phyloP scores from a whole-genome alignment of 2,888 invertebrate genomes.

The Protodeltote pygarga region DNA sequence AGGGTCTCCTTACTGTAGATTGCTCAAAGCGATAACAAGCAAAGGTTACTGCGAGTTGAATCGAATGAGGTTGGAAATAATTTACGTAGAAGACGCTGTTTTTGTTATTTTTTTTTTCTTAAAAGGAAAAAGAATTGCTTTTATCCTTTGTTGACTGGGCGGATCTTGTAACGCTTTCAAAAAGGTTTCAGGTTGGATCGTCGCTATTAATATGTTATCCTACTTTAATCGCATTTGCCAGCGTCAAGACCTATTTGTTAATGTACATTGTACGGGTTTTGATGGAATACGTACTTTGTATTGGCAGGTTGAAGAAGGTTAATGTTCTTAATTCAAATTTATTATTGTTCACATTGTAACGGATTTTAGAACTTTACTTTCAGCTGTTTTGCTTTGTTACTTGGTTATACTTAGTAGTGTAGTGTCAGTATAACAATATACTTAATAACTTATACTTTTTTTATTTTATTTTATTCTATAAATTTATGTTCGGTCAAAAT shows the following conservation, averaged over 20 bases:
- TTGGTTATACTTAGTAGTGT: too few relatives aligned
- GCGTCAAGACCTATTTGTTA: slow-evolving; percentile 6
- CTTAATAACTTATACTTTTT: too few relatives aligned
- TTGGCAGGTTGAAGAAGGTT: not conserved
- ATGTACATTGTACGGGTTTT: slow-evolving; percentile 6
- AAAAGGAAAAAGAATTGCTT: slow-evolving; percentile 37
- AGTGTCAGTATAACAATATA: too few relatives aligned
- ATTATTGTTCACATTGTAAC: not conserved
- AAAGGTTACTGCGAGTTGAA: slow-evolving; percentile 55
- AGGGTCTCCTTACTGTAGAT: slow-evolving; percentile 51
- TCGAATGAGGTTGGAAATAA: slow-evolving; percentile 57
- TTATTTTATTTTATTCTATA: too few relatives aligned
- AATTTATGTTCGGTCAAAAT: too few relatives aligned
- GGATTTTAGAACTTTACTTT: too few relatives aligned
- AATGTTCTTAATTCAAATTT: too few relatives aligned
- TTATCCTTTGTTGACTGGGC: slow-evolving; percentile 24
- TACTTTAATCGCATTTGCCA: slow-evolving; percentile 21
- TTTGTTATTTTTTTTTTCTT: slow-evolving; percentile 35
- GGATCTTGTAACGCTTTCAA: slow-evolving; percentile 30
- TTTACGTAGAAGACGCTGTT: slow-evolving; percentile 51
- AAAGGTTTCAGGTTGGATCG: slow-evolving; percentile 14
- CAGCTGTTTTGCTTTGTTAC: too few relatives aligned
- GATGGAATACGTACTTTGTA: slow-evolving; percentile 1
- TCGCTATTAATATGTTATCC: slow-evolving; percentile 28
- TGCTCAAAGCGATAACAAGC: slow-evolving; percentile 63